phyloP scores from a whole-genome alignment of 2,797 vertebrate species.

The Discoglossus pictus region DNA sequence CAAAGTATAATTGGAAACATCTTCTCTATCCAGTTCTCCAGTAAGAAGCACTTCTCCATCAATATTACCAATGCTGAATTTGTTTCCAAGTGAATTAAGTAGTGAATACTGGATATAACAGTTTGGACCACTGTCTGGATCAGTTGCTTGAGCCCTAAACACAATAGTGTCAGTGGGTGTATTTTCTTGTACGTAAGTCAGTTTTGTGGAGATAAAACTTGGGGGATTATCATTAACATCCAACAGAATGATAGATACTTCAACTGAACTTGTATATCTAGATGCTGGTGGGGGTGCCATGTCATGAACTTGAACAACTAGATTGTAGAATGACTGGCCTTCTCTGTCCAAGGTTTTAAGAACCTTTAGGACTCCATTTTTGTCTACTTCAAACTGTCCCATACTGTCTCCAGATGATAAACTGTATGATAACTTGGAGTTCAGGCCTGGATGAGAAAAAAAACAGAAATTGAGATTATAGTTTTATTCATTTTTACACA shows the following conservation, averaged over 20 bases:
- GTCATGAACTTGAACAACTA: constrained; percentile 86
- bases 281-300: constrained; percentile 70
- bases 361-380: constrained; percentile 75
- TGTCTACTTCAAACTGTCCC: constrained; percentile 79
- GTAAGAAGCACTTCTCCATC: constrained; percentile 84
- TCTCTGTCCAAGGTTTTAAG: constrained; percentile 84
- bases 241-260: constrained; percentile 91
- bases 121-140: constrained; percentile 93
- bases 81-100: constrained; percentile 72
- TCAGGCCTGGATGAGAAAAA: constrained; percentile 73
- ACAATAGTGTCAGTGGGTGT: constrained; percentile 88
- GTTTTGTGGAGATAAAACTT: constrained; percentile 82
- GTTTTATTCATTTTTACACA: neutral
- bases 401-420: constrained; percentile 87
- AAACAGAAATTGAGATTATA: neutral
- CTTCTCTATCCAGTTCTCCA: constrained; percentile 90
- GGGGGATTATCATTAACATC: constrained; percentile 93
- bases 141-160: constrained; percentile 81
- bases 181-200: constrained; percentile 92
- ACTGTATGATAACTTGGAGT: constrained; percentile 82
- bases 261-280: constrained; percentile 88
- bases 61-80: constrained; percentile 86
- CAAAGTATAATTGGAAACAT: constrained; percentile 86
- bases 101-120: constrained; percentile 96
- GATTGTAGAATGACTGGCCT: constrained; percentile 93